Base-by-base conservation (phyloP, 2,888 invertebrate genomes). In the Anodontia alba region DNA sequence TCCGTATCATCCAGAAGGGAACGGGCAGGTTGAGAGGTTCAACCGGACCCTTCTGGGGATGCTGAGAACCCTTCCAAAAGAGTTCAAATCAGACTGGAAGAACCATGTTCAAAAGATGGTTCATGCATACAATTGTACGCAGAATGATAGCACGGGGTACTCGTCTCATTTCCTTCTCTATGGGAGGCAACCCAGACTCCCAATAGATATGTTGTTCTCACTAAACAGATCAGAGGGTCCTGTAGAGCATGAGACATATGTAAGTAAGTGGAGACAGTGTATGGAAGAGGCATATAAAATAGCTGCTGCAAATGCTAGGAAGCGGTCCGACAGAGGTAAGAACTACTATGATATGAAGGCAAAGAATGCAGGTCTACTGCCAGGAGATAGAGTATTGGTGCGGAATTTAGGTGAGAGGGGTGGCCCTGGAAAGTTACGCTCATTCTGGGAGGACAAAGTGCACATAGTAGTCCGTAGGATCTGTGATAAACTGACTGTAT, bases 1-100 rank as follows among this genome's bases (percentile, higher is more conserved):
- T 17, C 78, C 75, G 5, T 73, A 81, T 43, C 81, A 73, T 43
- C 81, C 78, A 38, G 33, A 71, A 62, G 81, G 70, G 20, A 80
- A 80, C 68, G 70, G 77, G 7, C 54, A 54, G 57, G 51, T 43
- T 20, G 38, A 38, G 68, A 17, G 67, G 20, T 43, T 78, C 12
- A 80, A 76, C 31, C 31, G 77, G 17, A 76, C 77, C n/a, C 26
- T 73, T 42, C 68, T 78, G 23, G 46, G 57, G 10, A 78, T 81
- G 78, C 62, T 81, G 17, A 29, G 75, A 20, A 81, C 72, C 8
- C 26, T 80, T 62, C 68, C 72, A 23, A 36, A 66, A 38, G 43
- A 67, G 1, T 43, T 54, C 20, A 81, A 81, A 51, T 10, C 33
- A 20, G 78, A 81, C 29, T 78, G 81, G 78, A 73, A 74, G 70